phyloP scores from a whole-genome alignment of 2,797 vertebrate species.

The Chaenodraco wilsoni region DNA sequence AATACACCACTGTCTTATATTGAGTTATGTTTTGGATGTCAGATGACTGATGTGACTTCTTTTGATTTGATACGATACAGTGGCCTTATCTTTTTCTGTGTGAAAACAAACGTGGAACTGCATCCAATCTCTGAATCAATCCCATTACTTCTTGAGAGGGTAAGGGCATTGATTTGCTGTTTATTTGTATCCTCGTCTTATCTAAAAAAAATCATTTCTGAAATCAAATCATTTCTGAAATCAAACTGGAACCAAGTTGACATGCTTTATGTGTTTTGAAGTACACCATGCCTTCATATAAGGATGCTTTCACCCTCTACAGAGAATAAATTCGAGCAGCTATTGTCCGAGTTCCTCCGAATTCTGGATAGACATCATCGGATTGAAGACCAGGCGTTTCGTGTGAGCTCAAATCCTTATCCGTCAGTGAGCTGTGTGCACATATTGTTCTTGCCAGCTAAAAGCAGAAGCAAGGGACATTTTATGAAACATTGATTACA shows the following conservation, averaged over 20 bases:
- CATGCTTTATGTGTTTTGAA: background rate
- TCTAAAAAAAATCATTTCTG: background rate
- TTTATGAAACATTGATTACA: background rate
- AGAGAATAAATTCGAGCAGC: slow-evolving; percentile 75
- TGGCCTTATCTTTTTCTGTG: slow-evolving; percentile 89
- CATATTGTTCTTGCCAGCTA: background rate
- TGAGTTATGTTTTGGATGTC: background rate
- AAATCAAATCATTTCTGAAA: background rate
- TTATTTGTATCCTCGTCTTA: background rate
- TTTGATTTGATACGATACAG: slow-evolving; percentile 72
- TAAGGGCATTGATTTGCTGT: slow-evolving; percentile 67
- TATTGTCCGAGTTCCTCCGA: slow-evolving; percentile 53
- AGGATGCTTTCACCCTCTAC: background rate
- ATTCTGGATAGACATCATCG: slow-evolving; percentile 87
- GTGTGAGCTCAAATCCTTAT: slow-evolving; percentile 82
- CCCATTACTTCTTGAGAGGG: slow-evolving; percentile 84
- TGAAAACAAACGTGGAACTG: slow-evolving; percentile 86
- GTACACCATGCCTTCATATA: background rate
- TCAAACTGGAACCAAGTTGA: background rate
- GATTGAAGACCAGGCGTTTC: slow-evolving; percentile 77
- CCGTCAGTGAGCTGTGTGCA: background rate
- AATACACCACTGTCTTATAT: background rate
- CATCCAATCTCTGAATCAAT: slow-evolving; percentile 68
- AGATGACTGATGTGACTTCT: background rate
- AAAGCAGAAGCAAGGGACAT: background rate